phyloP scores from a whole-genome alignment of 2,113 vertebrate species.

The Agapornis roseicollis region DNA sequence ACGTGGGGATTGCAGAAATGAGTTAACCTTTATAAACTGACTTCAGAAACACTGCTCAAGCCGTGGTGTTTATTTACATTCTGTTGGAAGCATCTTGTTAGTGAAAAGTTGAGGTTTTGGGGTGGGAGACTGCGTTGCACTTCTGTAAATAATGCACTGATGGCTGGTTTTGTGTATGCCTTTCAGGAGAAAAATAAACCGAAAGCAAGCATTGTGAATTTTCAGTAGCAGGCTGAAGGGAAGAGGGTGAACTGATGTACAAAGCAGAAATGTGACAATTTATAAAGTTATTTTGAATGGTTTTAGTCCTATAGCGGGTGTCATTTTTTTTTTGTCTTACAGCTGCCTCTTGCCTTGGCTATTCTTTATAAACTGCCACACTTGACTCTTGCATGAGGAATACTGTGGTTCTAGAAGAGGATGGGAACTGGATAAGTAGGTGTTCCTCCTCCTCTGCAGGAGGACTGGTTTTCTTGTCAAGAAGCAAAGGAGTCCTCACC shows the following conservation, averaged over 20 bases:
- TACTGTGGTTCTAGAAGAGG: not conserved
- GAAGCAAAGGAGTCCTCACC: not conserved
- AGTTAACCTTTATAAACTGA: conserved; percentile 54
- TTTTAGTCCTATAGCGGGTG: conserved; percentile 44
- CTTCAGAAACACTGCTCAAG: conserved; percentile 39
- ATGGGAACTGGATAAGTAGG: not conserved
- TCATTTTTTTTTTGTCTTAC: conserved; percentile 46
- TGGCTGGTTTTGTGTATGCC: conserved; percentile 50
- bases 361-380: fast-evolving
- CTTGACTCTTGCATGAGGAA: not conserved
- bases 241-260: conserved; percentile 51
- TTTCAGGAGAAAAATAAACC: not conserved
- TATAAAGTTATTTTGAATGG: conserved; percentile 75
- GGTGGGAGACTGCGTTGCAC: conserved; percentile 35
- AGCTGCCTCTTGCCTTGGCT: not conserved
- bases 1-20: conserved; percentile 8
- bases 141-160: conserved; percentile 67
- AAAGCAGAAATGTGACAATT: conserved; percentile 70
- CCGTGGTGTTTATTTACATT: conserved; percentile 12
- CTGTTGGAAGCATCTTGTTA: conserved; percentile 8
- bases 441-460: not conserved
- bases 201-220: conserved; percentile 18
- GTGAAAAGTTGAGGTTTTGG: not conserved
- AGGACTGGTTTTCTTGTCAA: not conserved
- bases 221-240: not conserved